These are phyloP conservation scores for Netelia melanura DNA, from an alignment of 2,888 invertebrate genomes.

Conservation along the genomic window DNA sequence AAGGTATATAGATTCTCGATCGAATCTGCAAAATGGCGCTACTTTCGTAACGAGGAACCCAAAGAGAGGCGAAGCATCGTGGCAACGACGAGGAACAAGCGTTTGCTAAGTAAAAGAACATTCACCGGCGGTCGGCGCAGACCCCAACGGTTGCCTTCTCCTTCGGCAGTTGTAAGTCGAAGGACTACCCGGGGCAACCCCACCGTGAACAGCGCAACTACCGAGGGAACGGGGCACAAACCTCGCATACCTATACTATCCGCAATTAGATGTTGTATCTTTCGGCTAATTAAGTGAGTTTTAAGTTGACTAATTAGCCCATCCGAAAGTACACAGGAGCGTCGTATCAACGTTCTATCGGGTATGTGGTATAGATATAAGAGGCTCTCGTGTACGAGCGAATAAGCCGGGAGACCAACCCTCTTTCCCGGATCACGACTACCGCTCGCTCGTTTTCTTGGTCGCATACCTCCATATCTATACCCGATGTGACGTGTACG, in stretches of 20 bases:
- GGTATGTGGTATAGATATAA: background rate
- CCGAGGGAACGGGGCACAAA: constrained; percentile 2
- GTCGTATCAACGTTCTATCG: constrained; percentile 14
- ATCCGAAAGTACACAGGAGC: constrained; percentile 37
- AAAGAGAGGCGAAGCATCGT: constrained; percentile 46
- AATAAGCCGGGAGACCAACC: constrained; percentile 14
- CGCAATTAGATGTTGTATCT: constrained; percentile 67
- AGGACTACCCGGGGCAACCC: background rate
- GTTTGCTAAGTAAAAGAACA: constrained; percentile 9
- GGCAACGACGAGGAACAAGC: constrained; percentile 36
- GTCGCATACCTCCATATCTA: background rate
- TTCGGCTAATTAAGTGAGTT: constrained; percentile 69
- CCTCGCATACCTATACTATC: constrained; percentile 16
- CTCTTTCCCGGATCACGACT: constrained; percentile 37
- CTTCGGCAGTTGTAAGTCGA: constrained; percentile 4
- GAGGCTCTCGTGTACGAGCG: constrained; percentile 12
- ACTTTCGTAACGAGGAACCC: constrained; percentile 25
- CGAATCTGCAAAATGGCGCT: constrained; percentile 65
- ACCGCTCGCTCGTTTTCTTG: background rate
- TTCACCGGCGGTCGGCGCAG: background rate
- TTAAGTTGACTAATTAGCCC: constrained; percentile 68
- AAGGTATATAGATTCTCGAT: constrained; percentile 40
- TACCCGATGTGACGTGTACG: background rate
- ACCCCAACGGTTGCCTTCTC: background rate
- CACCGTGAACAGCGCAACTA: background rate